phyloP scores from a whole-genome alignment of 2,113 vertebrate genomes.

The Periophthalmodon schlosseri region DNA sequence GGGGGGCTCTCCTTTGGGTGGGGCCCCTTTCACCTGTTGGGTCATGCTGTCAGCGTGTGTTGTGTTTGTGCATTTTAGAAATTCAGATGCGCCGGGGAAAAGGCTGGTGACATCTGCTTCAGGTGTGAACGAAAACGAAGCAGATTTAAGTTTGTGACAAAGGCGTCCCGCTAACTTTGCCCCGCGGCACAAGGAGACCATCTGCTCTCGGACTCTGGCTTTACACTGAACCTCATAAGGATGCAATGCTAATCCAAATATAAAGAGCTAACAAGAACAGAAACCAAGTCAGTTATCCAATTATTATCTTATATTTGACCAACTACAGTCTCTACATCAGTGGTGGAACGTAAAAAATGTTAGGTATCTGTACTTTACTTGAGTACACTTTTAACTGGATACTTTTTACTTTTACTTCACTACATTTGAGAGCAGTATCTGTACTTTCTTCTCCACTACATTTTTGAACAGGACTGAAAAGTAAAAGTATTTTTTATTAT shows the following conservation, averaged over 20 bases:
- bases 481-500: too few relatives aligned
- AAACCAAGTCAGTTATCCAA: background rate
- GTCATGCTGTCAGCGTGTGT: constrained; percentile 48
- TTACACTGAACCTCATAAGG: background rate
- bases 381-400: too few relatives aligned
- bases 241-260: background rate
- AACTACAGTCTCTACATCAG: background rate
- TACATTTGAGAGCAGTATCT: too few relatives aligned
- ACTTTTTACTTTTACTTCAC: too few relatives aligned
- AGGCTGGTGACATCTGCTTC: constrained; percentile 17
- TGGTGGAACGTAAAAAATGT: too few relatives aligned
- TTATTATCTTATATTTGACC: background rate
- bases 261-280: background rate
- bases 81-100: background rate
- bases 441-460: too few relatives aligned
- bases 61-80: constrained; percentile 7
- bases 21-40: constrained; percentile 58
- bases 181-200: constrained; percentile 3
- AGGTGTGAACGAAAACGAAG: constrained; percentile 2
- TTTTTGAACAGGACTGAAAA: too few relatives aligned
- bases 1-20: constrained; percentile 46
- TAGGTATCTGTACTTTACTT: too few relatives aligned
- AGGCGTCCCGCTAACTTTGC: constrained; percentile 18
- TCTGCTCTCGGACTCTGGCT: constrained; percentile 22
- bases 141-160: constrained; percentile 7